These are phyloP conservation scores for Chelon auratus DNA, from an alignment of 2,797 vertebrate species.

Conservation along the genomic window DNA sequence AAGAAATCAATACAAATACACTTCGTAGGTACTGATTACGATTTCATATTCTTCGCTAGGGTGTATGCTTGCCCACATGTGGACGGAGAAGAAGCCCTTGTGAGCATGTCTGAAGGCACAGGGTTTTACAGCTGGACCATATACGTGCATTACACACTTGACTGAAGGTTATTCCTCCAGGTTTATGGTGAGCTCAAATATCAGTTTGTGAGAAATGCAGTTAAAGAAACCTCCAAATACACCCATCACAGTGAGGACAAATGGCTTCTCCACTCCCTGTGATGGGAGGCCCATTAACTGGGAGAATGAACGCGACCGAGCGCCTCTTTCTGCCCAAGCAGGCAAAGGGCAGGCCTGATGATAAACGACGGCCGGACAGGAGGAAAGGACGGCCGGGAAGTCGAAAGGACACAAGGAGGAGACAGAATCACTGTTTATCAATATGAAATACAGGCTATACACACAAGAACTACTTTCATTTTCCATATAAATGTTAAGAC, in stretches of 20 bases:
- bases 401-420: slow-evolving; percentile 60
- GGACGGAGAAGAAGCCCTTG: not conserved
- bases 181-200: slow-evolving; percentile 65
- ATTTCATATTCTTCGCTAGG: slow-evolving; percentile 41
- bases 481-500: slow-evolving; percentile 40
- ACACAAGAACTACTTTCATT: slow-evolving; percentile 38
- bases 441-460: slow-evolving; percentile 45
- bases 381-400: slow-evolving; percentile 64
- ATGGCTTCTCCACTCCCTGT: slow-evolving; percentile 65
- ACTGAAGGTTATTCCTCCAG: slow-evolving; percentile 63
- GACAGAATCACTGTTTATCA: slow-evolving; percentile 40
- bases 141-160: slow-evolving; percentile 66
- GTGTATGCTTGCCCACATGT: not conserved
- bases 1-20: slow-evolving; percentile 60
- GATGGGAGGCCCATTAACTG: slow-evolving; percentile 76
- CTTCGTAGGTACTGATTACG: slow-evolving; percentile 40
- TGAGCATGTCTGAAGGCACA: slow-evolving; percentile 7
- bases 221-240: slow-evolving; percentile 77
- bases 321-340: slow-evolving; percentile 68
- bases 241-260: slow-evolving; percentile 70
- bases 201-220: slow-evolving; percentile 74
- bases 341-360: slow-evolving; percentile 73
- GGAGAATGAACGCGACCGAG: slow-evolving; percentile 69
- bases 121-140: slow-evolving; percentile 38
- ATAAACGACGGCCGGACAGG: slow-evolving; percentile 75